Conservation (phyloP, 2,888 invertebrate species). For the Coelopa pilipes region DNA sequence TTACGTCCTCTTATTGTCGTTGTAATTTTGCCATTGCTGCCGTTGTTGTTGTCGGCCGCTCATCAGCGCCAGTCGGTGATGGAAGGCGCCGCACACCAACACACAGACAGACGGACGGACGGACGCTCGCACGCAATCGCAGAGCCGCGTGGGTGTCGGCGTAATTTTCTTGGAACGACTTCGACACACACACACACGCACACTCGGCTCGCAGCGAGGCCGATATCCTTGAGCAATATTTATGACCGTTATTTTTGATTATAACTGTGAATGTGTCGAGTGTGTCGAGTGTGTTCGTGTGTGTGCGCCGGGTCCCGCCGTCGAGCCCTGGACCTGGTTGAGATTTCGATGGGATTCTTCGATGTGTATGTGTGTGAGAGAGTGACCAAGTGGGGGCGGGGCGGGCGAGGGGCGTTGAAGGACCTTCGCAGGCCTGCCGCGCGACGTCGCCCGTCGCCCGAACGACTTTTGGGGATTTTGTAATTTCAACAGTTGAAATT, state of each 20-base stretch:
- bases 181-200: slow-evolving; percentile 8
- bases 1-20: background rate
- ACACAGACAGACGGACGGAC: no score
- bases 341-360: slow-evolving; percentile 12
- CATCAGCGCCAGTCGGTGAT: slow-evolving; percentile 22
- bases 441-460: slow-evolving; percentile 16
- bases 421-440: slow-evolving; percentile 4
- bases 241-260: slow-evolving; percentile 45
- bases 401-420: no score
- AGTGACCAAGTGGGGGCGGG: background rate
- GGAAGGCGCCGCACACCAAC: slow-evolving; percentile 16
- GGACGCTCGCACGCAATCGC: no score
- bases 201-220: background rate
- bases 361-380: slow-evolving; percentile 12
- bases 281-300: no score
- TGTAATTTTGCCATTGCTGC: background rate
- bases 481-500: slow-evolving; percentile 43
- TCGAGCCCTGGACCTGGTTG: slow-evolving; percentile 9
- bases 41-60: slow-evolving; percentile 13
- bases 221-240: slow-evolving; percentile 43
- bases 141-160: slow-evolving; percentile 5
- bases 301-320: no score
- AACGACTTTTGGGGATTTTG: slow-evolving; percentile 42
- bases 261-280: slow-evolving; percentile 36
- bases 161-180: slow-evolving; percentile 35